Percentiles rank a stretch among this genome's conserved stretches.
Conservation (phyloP, 2,113 vertebrate species). For the Chionis minor region DNA sequence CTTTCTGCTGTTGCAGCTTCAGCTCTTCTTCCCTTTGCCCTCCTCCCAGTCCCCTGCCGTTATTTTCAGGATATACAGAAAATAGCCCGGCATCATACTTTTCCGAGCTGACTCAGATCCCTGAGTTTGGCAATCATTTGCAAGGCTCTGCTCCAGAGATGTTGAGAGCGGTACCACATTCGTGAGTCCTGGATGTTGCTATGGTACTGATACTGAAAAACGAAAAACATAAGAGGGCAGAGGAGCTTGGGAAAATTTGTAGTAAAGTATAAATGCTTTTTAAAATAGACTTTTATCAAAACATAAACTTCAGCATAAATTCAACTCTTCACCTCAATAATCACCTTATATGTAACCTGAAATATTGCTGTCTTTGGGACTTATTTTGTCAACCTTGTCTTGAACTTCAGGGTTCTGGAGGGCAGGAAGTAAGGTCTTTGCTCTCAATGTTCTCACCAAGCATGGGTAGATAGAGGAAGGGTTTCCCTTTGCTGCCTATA, state of each 20-base stretch:
- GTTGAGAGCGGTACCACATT: constrained; percentile 2
- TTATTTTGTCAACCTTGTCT: constrained; percentile 31
- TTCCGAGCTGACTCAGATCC: constrained; percentile 6
- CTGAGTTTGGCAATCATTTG: neutral
- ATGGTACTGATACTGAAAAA: constrained; percentile 46
- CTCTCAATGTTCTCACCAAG: neutral
- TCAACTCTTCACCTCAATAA: constrained; percentile 20
- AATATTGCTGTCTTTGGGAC: neutral
- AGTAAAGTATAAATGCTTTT: constrained; percentile 15
- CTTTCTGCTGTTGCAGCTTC: constrained; percentile 6
- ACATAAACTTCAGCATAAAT: constrained; percentile 40
- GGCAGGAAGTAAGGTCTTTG: neutral
- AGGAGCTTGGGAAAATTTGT: constrained; percentile 61
- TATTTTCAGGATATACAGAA: constrained; percentile 4
- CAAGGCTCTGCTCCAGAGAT: constrained; percentile 21
- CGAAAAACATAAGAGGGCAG: constrained; percentile 51
- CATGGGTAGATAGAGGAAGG: neutral
- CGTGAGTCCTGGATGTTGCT: constrained; percentile 43
- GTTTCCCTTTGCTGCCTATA: neutral
- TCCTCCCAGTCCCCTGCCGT: neutral
- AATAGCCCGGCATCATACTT: neutral
- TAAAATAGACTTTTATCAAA: constrained; percentile 61
- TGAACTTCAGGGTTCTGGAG: neutral
- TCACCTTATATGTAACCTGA: constrained; percentile 22
- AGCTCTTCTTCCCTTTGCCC: neutral